Evolutionary conservation across 1,140 invertebrate genomes (phyloP), one percentile per base, ranked within the genome.

Genomic region (Heliothis subflexa): DNA sequence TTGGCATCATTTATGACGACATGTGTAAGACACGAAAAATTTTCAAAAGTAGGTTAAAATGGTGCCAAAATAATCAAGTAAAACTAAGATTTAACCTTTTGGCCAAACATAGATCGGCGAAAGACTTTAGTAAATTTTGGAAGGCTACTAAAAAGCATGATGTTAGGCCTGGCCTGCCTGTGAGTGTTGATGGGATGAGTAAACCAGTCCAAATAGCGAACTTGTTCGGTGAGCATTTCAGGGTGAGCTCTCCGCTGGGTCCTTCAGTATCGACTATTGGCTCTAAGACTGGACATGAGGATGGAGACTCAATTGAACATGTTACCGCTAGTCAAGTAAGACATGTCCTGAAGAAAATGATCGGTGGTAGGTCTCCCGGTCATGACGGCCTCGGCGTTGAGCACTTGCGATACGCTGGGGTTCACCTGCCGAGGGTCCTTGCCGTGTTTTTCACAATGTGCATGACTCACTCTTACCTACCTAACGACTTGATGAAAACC

Each of bases 101-200:
- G 0, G 80, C 82, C 3, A 52, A 52, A 12, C 25, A 78, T 1
- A 79, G 80, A 33, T 9, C 54, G 0, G 66, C 74, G 2, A 68
- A 82, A 52, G 71, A 83, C 47, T 85, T 86, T 49, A n/a, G 14
- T 14, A 47, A 33, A 5, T 86, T 85, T 59, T 84, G 84, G 84
- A 84, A 80, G 49, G 18, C 40, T 3, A 82, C 81, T 1, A 79
- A 78, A 12, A 82, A 71, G 13, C 3, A 76, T 5, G 78, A 70
- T 61, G 5, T 3, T 50, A 54, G 16, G 33, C 70, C 52, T 28
- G 54, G 73, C 18, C 62, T 83, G 2, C 79, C 83, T 49, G 77
- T 78, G 68, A 82, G 78, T 72, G 78, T 86, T 3, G 78, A 77
- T 11, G 81, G 80, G 18, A 12, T 73, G 11, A 79, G 16, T 40